Conservation (phyloP, 1,140 invertebrate genomes). For the Eulimnadia texana region DNA sequence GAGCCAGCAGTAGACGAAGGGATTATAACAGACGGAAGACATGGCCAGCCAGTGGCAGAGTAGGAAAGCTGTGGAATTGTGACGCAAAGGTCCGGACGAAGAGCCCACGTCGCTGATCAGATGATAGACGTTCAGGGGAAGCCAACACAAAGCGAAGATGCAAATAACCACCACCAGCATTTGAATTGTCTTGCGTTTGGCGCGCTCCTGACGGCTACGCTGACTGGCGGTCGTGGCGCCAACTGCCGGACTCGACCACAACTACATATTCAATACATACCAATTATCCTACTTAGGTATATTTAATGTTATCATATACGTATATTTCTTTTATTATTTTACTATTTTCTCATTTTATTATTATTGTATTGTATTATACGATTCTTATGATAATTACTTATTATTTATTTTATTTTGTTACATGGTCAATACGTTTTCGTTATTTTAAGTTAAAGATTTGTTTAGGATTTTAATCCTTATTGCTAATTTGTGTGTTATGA, state of each 20-base stretch:
- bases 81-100: slow-evolving; percentile 21
- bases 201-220: slow-evolving; percentile 20
- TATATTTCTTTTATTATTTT: no score
- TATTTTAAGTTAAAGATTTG: no score
- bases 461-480: no score
- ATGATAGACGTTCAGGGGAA: slow-evolving; percentile 35
- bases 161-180: slow-evolving; percentile 38
- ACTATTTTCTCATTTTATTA: no score
- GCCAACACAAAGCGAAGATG: slow-evolving; percentile 36
- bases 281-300: neutral
- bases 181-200: slow-evolving; percentile 34
- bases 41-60: slow-evolving; percentile 35
- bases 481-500: no score
- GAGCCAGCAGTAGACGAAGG: slow-evolving; percentile 38
- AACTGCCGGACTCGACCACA: slow-evolving; percentile 18
- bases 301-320: no score
- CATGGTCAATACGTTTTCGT: no score
- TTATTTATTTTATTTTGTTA: no score
- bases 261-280: slow-evolving; percentile 10
- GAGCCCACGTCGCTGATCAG: slow-evolving; percentile 29
- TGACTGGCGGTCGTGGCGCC: slow-evolving; percentile 27
- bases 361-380: no score
- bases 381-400: no score
- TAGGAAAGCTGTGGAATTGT: slow-evolving; percentile 28
- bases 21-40: slow-evolving; percentile 38